These are phyloP conservation scores for Philereme vetulata DNA, from an alignment of 2,888 invertebrate genomes.

Conservation along the genomic window DNA sequence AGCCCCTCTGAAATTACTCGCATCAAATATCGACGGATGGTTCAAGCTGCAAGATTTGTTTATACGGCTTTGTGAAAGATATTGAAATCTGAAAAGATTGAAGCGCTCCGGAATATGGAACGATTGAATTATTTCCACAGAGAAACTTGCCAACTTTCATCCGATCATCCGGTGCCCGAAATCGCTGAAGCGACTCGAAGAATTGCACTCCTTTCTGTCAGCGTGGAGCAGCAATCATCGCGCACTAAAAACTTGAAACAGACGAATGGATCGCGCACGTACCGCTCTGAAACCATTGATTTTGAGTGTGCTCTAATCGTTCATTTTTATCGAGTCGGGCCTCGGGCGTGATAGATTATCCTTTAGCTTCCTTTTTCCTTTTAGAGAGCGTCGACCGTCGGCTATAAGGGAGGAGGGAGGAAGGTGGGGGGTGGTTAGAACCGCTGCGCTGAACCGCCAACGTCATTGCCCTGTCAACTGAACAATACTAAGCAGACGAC, in stretches of 20 bases:
- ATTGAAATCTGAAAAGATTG: slow-evolving; percentile 5
- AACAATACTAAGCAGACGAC: slow-evolving; percentile 79
- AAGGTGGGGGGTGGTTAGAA: slow-evolving; percentile 55
- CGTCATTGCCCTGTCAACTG: slow-evolving; percentile 83
- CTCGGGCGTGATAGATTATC: slow-evolving; percentile 82
- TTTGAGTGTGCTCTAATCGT: slow-evolving; percentile 74
- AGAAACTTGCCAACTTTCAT: slow-evolving; percentile 20
- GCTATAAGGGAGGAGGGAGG: slow-evolving; percentile 65
- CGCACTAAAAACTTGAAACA: slow-evolving; percentile 38
- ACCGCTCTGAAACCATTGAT: slow-evolving; percentile 68
- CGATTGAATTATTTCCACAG: slow-evolving; percentile 12
- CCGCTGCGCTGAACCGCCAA: slow-evolving; percentile 67
- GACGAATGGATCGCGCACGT: slow-evolving; percentile 44
- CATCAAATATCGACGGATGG: slow-evolving; percentile 16
- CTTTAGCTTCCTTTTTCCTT: slow-evolving; percentile 81
- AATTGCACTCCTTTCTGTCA: slow-evolving; percentile 21
- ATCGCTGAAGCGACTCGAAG: slow-evolving; percentile 6
- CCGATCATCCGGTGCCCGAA: slow-evolving; percentile 15
- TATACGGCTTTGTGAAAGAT: slow-evolving; percentile 10
- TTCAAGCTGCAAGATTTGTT: slow-evolving; percentile 8
- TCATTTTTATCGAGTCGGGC: slow-evolving; percentile 81
- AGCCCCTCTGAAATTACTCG: slow-evolving; percentile 22
- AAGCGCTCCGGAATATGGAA: slow-evolving; percentile 6
- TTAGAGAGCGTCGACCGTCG: slow-evolving; percentile 81
- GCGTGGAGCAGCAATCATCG: slow-evolving; percentile 31